phyloP scores from a whole-genome alignment of 2,888 invertebrate genomes.

The Deroplatys truncata region DNA sequence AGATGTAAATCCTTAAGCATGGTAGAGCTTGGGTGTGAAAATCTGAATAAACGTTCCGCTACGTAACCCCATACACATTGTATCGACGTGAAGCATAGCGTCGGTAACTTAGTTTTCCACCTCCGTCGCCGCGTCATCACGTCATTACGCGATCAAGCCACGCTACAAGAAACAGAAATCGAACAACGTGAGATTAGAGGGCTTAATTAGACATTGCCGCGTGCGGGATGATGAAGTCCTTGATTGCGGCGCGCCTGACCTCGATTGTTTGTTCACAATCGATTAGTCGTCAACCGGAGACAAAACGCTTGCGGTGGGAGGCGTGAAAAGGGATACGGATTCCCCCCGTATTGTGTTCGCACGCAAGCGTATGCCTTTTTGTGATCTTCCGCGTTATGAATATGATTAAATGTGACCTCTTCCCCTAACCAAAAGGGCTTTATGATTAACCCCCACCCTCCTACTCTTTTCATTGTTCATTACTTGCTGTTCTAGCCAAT shows the following conservation, averaged over 20 bases:
- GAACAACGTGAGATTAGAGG: neutral
- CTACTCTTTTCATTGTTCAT: constrained; percentile 12
- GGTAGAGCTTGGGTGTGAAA: too few relatives aligned
- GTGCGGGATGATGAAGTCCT: neutral
- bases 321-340: constrained; percentile 1
- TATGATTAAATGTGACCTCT: constrained; percentile 13
- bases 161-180: neutral
- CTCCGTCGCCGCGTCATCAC: neutral
- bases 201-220: neutral
- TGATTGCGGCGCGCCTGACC: neutral
- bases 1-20: too few relatives aligned
- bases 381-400: constrained; percentile 1
- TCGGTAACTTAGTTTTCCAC: neutral
- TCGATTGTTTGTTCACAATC: constrained; percentile 16
- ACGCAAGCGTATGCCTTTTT: neutral
- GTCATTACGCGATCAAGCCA: neutral
- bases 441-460: constrained; percentile 1
- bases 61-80: too few relatives aligned
- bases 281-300: constrained; percentile 9
- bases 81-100: neutral
- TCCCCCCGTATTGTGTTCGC: neutral
- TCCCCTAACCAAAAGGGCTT: neutral
- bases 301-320: constrained; percentile 2
- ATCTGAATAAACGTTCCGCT: too few relatives aligned
- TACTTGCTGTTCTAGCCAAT: constrained; percentile 5